phyloP scores from a whole-genome alignment of 2,888 invertebrate genomes.

The Drosophila prostipennis region DNA sequence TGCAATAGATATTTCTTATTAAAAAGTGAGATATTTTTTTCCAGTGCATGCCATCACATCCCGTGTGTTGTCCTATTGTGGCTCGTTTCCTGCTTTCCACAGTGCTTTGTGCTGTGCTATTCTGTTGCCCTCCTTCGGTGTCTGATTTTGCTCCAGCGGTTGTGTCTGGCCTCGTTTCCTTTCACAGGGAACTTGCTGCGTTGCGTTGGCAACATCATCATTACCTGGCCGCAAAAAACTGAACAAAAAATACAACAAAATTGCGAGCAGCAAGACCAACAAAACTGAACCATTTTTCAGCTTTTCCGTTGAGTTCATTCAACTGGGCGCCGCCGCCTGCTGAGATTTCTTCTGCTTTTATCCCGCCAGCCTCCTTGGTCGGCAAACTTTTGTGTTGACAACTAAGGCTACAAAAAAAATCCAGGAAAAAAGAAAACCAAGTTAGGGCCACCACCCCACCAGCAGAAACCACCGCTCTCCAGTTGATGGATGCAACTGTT shows the following conservation, averaged over 20 bases:
- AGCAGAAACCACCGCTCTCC: slow-evolving; percentile 49
- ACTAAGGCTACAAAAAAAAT: slow-evolving; percentile 17
- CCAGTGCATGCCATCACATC: slow-evolving; percentile 25
- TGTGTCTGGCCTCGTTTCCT: slow-evolving; percentile 60
- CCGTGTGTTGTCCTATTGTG: slow-evolving; percentile 69
- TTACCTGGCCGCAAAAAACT: slow-evolving; percentile 61
- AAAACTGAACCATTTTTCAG: slow-evolving; percentile 43
- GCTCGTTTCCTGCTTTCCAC: slow-evolving; percentile 67
- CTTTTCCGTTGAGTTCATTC: slow-evolving; percentile 66
- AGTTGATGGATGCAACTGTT: slow-evolving; percentile 70
- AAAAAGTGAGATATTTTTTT: not conserved
- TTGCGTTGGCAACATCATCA: slow-evolving; percentile 66
- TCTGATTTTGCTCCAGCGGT: slow-evolving; percentile 34
- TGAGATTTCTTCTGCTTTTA: slow-evolving; percentile 55
- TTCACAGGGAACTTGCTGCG: slow-evolving; percentile 61
- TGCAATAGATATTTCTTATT: no score
- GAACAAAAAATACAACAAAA: slow-evolving; percentile 26
- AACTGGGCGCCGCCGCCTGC: slow-evolving; percentile 72
- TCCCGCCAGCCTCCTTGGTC: slow-evolving; percentile 22
- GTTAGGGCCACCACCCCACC: slow-evolving; percentile 52
- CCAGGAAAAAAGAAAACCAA: slow-evolving; percentile 27
- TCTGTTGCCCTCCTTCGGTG: slow-evolving; percentile 45
- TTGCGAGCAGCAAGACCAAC: slow-evolving; percentile 16
- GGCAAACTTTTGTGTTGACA: slow-evolving; percentile 46
- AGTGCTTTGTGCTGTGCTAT: slow-evolving; percentile 59